Evolutionary conservation across 2,888 invertebrate genomes (phyloP), one percentile per base, ranked within the genome.

Genomic region (Ceraclea dissimilis): DNA sequence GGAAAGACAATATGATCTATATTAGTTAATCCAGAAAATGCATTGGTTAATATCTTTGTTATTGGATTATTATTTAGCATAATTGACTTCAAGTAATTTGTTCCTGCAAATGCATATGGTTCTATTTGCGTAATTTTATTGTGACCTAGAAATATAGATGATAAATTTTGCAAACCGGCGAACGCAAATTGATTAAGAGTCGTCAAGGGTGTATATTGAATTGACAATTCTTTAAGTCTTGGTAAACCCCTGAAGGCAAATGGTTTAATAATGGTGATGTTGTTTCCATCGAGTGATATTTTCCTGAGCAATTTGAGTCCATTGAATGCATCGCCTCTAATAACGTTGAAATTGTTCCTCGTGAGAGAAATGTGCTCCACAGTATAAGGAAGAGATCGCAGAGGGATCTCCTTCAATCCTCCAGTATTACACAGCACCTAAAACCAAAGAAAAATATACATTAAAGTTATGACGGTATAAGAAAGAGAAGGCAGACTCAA

Each of bases 371-470:
- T 77, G 70, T 93, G 92, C 70, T 88, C 89, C 64, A 93, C 88
- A 54, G 85, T 83, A 20, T 83, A 70, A 19, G 91, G 89, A 65
- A 94, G 77, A 63, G 84, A 80, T 62, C 81, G 79, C 56, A 86
- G 79, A 49, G 91, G 92, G 64, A 92, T 90, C 67, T 88, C 88
- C 60, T 83, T 82, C 65, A 92, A 76, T 57, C 86, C 85, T 60
- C 90, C 90, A 62, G 89, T 90, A 78, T 92, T 91, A 80, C 92
- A 92, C 68, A 91, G 82, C 65, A 92, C 90, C 92, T 92, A 79
- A 51, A 63, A 59, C 54, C 55, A 58, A 44, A 47, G 19, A 60
- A 60, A 31, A 5, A 47, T 13, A 39, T 8, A 39, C 13, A 13
- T 39, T 26, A 26, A 10, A 6, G 4, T n/a, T n/a, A n/a, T n/a